Base-by-base conservation (phyloP, 2,113 vertebrate genomes). In the Anseranas semipalmata region DNA sequence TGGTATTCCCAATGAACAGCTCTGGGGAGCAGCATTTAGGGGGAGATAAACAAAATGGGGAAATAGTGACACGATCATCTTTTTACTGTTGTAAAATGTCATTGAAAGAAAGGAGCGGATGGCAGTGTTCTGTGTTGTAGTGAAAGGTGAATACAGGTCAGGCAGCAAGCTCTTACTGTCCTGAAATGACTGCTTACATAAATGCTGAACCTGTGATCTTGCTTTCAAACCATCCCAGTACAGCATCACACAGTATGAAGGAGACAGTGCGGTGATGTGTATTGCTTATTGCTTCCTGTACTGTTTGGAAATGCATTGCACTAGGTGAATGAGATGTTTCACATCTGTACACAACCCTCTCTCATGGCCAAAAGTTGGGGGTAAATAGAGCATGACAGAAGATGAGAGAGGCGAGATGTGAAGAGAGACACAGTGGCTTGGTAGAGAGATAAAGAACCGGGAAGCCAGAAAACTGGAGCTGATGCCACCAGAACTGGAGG, bases 221-320 rank as follows among this genome's bases (percentile, higher is more conserved):
- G 28, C 25, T 41, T 55, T 35, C 16, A 19, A 35, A 19, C 33
- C 24, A 25, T 28, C n/a, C 62, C 41, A 30, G 4, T 13, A 4
- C 46, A 53, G 45, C 3, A 0, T 43, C 39, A 5, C 46, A 4
- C 22, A 11, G 35, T 11, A 10, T 2, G 33, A 70, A 56, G 33
- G 70, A 37, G 55, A 13, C 21, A 6, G 24, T 3, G 9, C 1
- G 2, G 71, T 3, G 21, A 43, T 4, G 5, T 0, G 21, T 18
- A 7, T 53, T 70, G 30, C 24, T 8, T 18, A 7, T 53, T 70
- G 30, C 24, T 8, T 62, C 58, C 87, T 75, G 62, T 17, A 0
- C 28, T 6, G 45, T 2, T 62, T 6, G 14, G 70, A 46, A 41
- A 62, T 5, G 80, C 32, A 5, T 30, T 41, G 25, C 2, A 1